A percentile compares a stretch with the other conserved stretches of the same genome.
These are phyloP conservation scores for Passerina amoena DNA, from an alignment of 2,113 vertebrate genomes.

Conservation along the genomic window DNA sequence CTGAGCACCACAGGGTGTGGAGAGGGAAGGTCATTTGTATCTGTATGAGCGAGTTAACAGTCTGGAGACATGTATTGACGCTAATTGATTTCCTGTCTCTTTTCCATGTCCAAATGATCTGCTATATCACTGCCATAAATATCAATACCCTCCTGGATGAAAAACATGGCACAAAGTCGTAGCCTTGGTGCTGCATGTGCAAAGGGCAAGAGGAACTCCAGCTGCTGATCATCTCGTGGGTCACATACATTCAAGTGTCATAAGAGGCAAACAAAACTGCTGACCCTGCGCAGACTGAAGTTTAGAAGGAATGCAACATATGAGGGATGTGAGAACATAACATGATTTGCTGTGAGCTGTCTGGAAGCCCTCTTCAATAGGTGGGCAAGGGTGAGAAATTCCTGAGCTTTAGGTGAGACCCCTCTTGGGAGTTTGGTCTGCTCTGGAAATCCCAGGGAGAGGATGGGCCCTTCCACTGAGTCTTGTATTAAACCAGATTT, in stretches of 20 bases:
- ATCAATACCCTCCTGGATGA: conserved; percentile 12
- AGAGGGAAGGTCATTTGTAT: background rate
- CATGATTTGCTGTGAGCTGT: background rate
- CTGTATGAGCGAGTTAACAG: background rate
- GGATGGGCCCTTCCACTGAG: background rate
- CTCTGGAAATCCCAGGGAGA: background rate
- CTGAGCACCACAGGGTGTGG: background rate
- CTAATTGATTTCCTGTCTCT: conserved; percentile 41
- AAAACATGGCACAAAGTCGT: background rate
- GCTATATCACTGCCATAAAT: conserved; percentile 27
- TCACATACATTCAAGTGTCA: background rate
- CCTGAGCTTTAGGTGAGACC: background rate
- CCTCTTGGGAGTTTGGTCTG: background rate
- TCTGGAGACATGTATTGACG: background rate
- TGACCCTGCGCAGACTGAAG: background rate
- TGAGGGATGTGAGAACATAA: background rate
- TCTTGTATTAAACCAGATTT: background rate
- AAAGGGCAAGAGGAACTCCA: background rate
- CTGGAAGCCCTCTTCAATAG: background rate
- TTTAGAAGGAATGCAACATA: background rate
- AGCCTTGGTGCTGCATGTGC: background rate
- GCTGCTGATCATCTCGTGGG: background rate
- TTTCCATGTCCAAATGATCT: conserved; percentile 42
- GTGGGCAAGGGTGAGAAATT: background rate
- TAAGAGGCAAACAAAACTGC: background rate